Evolutionary conservation across 2,113 vertebrate genomes (phyloP).

Genomic region (Acrocephalus kingi): DNA sequence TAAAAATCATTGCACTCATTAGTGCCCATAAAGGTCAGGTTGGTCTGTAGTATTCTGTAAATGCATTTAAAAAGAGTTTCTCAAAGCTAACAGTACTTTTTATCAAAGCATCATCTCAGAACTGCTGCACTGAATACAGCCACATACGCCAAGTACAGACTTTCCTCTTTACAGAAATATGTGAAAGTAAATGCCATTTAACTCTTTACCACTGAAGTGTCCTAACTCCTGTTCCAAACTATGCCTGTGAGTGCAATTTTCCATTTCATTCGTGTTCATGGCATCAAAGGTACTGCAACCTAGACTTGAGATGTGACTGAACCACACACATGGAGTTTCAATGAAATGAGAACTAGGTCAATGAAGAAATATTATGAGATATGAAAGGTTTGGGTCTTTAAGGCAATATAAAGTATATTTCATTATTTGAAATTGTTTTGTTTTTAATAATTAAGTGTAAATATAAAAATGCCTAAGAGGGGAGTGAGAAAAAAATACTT

Average conservation of each 20-base stretch:
- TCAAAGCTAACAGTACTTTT: conserved; percentile 66
- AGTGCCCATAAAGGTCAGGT: conserved; percentile 68
- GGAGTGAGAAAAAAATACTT: conserved; percentile 75
- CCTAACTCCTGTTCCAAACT: conserved; percentile 57
- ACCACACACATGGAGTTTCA: conserved; percentile 57
- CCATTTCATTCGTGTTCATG: conserved; percentile 15
- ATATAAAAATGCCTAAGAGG: conserved; percentile 72
- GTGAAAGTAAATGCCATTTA: conserved; percentile 61
- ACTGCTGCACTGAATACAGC: conserved; percentile 59
- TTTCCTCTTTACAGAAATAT: conserved; percentile 38
- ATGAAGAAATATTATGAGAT: conserved; percentile 55
- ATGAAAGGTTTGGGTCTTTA: conserved; percentile 74
- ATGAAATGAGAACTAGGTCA: conserved; percentile 52
- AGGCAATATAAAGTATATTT: conserved; percentile 75
- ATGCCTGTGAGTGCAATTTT: conserved; percentile 22
- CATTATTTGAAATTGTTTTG: conserved; percentile 61
- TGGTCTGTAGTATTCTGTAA: conserved; percentile 70
- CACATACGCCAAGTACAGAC: background rate
- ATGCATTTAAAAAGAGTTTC: conserved; percentile 51
- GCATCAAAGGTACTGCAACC: conserved; percentile 48
- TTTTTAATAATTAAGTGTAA: conserved; percentile 57
- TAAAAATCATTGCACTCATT: conserved; percentile 64
- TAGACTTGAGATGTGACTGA: conserved; percentile 57
- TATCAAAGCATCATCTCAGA: conserved; percentile 66
- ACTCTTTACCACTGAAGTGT: conserved; percentile 49